phyloP scores from a whole-genome alignment of 2,113 vertebrate species.

The Callionymus lyra region DNA sequence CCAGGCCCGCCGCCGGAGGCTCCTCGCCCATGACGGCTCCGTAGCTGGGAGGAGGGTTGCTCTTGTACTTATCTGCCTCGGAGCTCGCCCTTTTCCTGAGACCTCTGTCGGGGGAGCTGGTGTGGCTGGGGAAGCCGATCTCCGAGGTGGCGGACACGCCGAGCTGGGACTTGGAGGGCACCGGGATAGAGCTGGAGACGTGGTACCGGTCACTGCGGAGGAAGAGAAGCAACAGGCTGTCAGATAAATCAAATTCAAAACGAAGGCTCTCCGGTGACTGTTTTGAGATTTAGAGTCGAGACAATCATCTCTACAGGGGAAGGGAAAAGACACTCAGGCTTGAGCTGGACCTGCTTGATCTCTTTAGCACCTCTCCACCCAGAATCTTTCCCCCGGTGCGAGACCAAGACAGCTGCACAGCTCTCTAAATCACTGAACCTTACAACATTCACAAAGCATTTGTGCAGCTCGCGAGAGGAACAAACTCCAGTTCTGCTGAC shows the following conservation, averaged over 20 bases:
- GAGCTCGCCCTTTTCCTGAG: constrained; percentile 79
- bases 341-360: neutral
- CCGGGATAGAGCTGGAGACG: constrained; percentile 82
- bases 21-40: constrained; percentile 55
- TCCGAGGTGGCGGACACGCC: constrained; percentile 68
- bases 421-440: constrained; percentile 38
- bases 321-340: neutral
- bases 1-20: constrained; percentile 9
- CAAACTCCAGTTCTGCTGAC: constrained; percentile 7
- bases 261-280: no score
- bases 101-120: constrained; percentile 78
- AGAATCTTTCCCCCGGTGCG: constrained; percentile 4
- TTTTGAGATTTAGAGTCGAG: no score
- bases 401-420: constrained; percentile 37
- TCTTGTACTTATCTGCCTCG: constrained; percentile 72
- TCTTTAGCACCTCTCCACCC: neutral
- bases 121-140: constrained; percentile 57
- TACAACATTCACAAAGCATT: constrained; percentile 42
- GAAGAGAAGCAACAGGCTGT: constrained; percentile 13
- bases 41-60: constrained; percentile 75
- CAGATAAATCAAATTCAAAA: no score
- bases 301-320: no score
- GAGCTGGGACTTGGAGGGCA: constrained; percentile 78
- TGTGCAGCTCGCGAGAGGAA: constrained; percentile 28
- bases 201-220: constrained; percentile 75